Base-by-base conservation (phyloP, 2,113 vertebrate species). In the Rhineura floridana region DNA sequence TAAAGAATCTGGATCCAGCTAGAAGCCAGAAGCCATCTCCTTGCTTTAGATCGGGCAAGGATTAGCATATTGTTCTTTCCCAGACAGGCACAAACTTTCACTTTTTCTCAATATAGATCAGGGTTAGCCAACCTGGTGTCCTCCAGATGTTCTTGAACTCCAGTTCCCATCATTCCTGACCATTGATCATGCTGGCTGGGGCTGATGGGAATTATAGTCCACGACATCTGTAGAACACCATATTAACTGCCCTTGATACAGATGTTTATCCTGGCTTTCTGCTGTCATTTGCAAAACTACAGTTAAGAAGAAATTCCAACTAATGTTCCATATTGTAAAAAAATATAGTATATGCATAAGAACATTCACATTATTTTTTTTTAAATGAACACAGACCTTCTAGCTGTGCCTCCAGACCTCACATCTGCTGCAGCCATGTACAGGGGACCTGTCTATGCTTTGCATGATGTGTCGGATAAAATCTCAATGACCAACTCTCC, bases 401-500 rank as follows among this genome's bases (percentile, higher is more conserved):
- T 99, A 81, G 98, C 97, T 0, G 98, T 98, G 0, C 98, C 98
- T 36, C 99, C 98, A 72, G 98, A 99, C 91, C 97, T 99, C 90
- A 99, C 99, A 2, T 98, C 98, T 17, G 98, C 99, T 0, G 98
- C 98, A 9, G 99, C 99, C 93, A 97, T 99, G 98, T 99, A 99
- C 94, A 97, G 99, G 9, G 98, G 99, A 9, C 99, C 98, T 0
- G 98, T 99, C 63, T 99, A 98, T 0, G 98, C 98, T 62, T 97
- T 99, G 90, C 98, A 98, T 1, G 98, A 98, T 1, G 98, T 99
- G 91, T 98, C 98, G 1, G 98, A 99, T 95, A 99, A 99, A 96
- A 98, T 99, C 89, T 98, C 98, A 62, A 99, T 99, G 99, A 99
- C 99, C 92, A 98, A 98, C 94, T 99, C 98, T 69, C 98, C 99